phyloP scores from a whole-genome alignment of 2,113 vertebrate species.

The Edolisoma coerulescens region DNA sequence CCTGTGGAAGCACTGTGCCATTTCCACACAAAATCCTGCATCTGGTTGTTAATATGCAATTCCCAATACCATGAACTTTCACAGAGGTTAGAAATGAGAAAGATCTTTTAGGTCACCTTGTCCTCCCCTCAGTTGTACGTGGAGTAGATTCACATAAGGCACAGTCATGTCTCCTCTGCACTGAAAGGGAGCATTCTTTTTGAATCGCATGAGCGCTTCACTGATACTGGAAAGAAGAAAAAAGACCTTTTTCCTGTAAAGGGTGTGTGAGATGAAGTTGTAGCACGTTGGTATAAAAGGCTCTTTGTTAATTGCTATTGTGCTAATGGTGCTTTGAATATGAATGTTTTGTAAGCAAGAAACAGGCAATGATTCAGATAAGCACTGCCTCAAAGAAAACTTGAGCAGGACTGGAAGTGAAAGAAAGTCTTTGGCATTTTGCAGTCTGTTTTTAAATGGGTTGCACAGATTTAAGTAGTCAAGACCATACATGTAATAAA shows the following conservation, averaged over 20 bases:
- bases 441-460: background rate
- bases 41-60: constrained; percentile 9
- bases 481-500: constrained; percentile 1
- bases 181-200: constrained; percentile 46
- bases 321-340: constrained; percentile 14
- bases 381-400: constrained; percentile 22
- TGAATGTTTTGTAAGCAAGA: constrained; percentile 50
- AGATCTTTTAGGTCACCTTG: constrained; percentile 18
- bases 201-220: constrained; percentile 2
- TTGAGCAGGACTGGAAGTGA: background rate
- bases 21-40: background rate
- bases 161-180: background rate
- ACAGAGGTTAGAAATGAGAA: background rate
- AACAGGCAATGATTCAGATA: constrained; percentile 44
- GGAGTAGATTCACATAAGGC: constrained; percentile 16
- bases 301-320: constrained; percentile 68
- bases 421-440: background rate
- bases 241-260: constrained; percentile 49
- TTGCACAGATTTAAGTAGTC: background rate
- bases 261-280: constrained; percentile 57
- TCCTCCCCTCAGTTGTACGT: background rate
- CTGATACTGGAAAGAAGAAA: constrained; percentile 27
- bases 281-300: constrained; percentile 69
- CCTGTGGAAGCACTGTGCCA: background rate
- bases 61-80: background rate